phyloP scores from a whole-genome alignment of 2,113 vertebrate genomes.

The Origma solitaria region DNA sequence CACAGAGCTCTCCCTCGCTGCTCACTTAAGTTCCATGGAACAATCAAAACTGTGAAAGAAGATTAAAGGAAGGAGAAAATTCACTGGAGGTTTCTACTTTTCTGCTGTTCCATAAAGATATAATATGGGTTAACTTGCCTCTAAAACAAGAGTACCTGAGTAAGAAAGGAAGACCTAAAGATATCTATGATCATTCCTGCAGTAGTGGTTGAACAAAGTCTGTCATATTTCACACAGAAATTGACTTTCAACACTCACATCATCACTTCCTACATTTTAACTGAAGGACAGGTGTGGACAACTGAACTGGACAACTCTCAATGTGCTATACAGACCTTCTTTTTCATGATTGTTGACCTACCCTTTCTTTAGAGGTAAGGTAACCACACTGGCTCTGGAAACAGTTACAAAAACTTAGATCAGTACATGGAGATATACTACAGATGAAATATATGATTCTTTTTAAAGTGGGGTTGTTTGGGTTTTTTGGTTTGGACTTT shows the following conservation, averaged over 20 bases:
- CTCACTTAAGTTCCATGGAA: neutral
- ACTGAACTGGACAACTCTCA: neutral
- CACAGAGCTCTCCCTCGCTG: neutral
- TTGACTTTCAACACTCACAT: neutral
- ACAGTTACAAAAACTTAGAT: neutral
- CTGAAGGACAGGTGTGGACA: neutral
- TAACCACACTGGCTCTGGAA: neutral
- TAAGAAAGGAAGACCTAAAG: neutral
- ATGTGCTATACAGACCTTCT: neutral
- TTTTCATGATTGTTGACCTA: neutral
- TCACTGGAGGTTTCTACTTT: neutral
- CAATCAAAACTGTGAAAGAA: neutral
- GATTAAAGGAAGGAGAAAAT: neutral
- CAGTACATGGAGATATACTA: neutral
- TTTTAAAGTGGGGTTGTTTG: neutral
- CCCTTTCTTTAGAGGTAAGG: neutral
- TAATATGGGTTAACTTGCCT: neutral
- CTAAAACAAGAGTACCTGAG: neutral
- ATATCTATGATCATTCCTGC: neutral
- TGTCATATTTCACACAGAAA: neutral
- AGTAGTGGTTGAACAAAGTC: neutral
- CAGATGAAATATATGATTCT: neutral
- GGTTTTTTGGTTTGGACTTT: rapidly evolving
- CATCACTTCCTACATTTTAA: neutral
- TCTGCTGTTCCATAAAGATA: neutral